phyloP scores from a whole-genome alignment of 2,113 vertebrate species.

The Dascyllus trimaculatus region DNA sequence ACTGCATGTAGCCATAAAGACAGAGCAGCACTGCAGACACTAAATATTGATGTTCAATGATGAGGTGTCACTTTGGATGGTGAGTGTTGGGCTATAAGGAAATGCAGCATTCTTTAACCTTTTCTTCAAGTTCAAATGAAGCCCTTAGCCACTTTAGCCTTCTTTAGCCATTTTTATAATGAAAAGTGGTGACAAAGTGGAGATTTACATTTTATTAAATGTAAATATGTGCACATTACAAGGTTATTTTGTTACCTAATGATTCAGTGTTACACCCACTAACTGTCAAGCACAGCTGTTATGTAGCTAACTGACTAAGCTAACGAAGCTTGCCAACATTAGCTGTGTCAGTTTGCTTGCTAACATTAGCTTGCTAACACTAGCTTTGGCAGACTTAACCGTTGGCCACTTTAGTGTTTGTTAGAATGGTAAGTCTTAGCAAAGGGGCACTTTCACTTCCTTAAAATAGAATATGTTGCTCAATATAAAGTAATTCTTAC shows the following conservation, averaged over 20 bases:
- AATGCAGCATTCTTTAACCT: too few species aligned
- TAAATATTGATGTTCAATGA: slow-evolving; percentile 35
- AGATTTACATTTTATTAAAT: not conserved
- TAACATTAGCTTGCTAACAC: too few species aligned
- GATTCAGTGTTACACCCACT: not conserved
- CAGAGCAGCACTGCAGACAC: slow-evolving; percentile 11
- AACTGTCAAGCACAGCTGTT: not conserved
- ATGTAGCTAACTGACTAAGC: not conserved
- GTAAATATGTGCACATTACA: not conserved
- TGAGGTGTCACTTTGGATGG: not conserved
- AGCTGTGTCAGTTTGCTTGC: too few species aligned
- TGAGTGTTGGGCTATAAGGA: too few species aligned
- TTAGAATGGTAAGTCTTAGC: not conserved
- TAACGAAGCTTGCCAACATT: too few species aligned
- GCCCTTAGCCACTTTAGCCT: too few species aligned
- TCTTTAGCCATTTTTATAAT: too few species aligned
- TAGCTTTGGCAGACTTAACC: not conserved
- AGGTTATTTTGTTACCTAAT: too few species aligned
- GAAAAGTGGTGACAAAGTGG: not conserved
- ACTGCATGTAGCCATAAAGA: slow-evolving; percentile 43
- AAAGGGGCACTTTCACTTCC: not conserved
- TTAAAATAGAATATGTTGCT: too few species aligned
- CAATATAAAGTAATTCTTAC: too few species aligned
- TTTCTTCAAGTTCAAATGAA: not conserved
- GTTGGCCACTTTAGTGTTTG: too few species aligned